Evolutionary conservation across 2,113 vertebrate species (phyloP).

Genomic region (Ailurus styani): DNA sequence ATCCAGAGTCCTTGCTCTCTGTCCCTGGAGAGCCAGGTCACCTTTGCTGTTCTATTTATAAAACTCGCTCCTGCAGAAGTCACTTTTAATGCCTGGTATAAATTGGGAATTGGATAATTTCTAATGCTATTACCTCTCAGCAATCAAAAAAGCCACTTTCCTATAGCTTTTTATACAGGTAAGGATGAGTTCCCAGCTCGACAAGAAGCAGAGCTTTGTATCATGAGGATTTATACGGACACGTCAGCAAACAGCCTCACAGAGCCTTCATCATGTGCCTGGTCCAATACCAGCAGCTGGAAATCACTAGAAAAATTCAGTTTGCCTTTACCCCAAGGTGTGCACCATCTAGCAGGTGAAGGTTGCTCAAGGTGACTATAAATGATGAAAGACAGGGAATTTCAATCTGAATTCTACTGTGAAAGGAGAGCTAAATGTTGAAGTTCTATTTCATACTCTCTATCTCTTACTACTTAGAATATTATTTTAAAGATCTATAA

Average conservation of each 20-base stretch:
- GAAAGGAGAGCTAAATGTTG: neutral
- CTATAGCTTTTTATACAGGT: neutral
- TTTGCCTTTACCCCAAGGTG: neutral
- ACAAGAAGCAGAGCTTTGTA: accelerated
- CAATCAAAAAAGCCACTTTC: neutral
- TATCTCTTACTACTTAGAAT: neutral
- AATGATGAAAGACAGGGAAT: neutral
- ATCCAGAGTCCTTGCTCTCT: neutral
- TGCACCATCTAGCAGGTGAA: neutral
- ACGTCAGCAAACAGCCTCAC: neutral
- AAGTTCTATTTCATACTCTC: neutral
- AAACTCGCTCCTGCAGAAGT: neutral
- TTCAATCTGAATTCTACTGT: neutral
- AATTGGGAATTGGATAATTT: neutral
- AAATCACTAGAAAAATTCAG: neutral
- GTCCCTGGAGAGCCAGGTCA: neutral
- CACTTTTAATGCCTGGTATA: neutral
- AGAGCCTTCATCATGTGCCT: accelerated
- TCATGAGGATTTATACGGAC: neutral
- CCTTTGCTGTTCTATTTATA: conserved; percentile 41
- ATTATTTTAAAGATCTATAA: neutral
- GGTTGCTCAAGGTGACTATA: neutral
- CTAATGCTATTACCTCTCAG: neutral
- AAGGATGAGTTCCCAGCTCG: neutral
- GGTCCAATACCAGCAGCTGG: neutral